A percentile compares a stretch with the other conserved stretches of the same genome.
Conservation (phyloP, 2,113 vertebrate genomes). For the Oryzias celebensis region DNA sequence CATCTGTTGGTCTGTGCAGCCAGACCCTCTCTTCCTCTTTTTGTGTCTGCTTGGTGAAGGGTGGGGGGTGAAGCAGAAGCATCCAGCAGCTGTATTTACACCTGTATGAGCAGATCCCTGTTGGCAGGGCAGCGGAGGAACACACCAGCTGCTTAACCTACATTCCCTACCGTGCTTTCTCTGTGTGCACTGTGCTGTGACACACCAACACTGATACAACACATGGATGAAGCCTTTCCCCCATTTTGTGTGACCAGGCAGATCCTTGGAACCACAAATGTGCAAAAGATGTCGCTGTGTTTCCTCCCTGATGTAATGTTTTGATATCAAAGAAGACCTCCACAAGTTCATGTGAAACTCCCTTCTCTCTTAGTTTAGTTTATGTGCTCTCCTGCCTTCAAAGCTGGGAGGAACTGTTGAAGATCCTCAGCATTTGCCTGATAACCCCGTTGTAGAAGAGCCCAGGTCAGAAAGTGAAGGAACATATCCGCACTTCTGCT, state of each 20-base stretch:
- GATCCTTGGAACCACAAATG: constrained; percentile 18
- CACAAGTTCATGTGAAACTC: constrained; percentile 12
- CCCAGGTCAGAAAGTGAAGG: constrained; percentile 43
- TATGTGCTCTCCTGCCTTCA: constrained; percentile 1
- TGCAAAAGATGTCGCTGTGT: constrained; percentile 30
- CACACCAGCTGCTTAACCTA: constrained; percentile 85
- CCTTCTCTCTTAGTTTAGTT: constrained; percentile 16
- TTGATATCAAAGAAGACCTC: constrained; percentile 35
- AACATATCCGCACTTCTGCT: constrained; percentile 50
- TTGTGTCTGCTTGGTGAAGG: constrained; percentile 8
- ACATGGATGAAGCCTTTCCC: constrained; percentile 15
- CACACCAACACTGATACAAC: constrained; percentile 20
- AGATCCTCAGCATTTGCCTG: constrained; percentile 53
- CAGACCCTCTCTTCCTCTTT: constrained; percentile 13
- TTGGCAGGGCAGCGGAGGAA: constrained; percentile 80
- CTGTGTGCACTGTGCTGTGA: constrained; percentile 30
- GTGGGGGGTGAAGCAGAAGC: constrained; percentile 15
- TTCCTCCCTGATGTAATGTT: constrained; percentile 8
- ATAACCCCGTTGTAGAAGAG: constrained; percentile 49
- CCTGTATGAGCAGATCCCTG: constrained; percentile 86
- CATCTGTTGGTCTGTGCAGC: constrained; percentile 64
- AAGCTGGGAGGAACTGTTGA: constrained; percentile 37
- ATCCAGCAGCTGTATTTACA: constrained; percentile 90
- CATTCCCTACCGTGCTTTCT: constrained; percentile 40
- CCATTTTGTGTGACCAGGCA: constrained; percentile 11